Base-by-base conservation (phyloP, 2,797 vertebrate species). In the Malacoraja senta region DNA sequence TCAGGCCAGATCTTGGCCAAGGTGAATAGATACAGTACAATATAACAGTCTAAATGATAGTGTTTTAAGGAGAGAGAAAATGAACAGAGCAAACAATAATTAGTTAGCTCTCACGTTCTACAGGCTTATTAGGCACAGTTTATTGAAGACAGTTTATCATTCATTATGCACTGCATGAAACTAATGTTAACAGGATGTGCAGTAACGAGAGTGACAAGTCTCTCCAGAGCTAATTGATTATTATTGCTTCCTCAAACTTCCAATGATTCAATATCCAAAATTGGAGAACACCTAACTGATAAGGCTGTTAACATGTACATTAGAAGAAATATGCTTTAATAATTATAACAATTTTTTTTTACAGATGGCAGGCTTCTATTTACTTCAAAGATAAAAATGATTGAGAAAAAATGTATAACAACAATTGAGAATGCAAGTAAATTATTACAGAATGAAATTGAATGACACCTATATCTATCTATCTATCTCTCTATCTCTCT, bases 131-230 rank as follows among this genome's bases (percentile, higher is more conserved):
- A 88, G 63, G 84, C 84, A 88, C 15, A 21, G 2, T 68, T 88
- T 88, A 88, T 88, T 68, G 84, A 68, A 68, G 61, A 35, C 61
- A 65, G 84, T 68, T 88, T 88, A 88, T 88, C 63, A 68, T 88
- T 88, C 84, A 88, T 68, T 88, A 68, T 68, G 84, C 68, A 63
- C 84, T n/a, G 24, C 84, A 32, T 35, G 84, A 88, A 63, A 88
- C n/a, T 88, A 68, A 61, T 68, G n/a, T 35, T 10, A 88, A 63
- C n/a, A 21, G n/a, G 63, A 68, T 88, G 17, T 88, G 84, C 61
- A 88, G n/a, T 35, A 68, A 68, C 84, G 21, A 88, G 61, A 88
- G 63, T 88, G 63, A 68, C 63, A 88, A 65, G 61, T 88, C 32
- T 32, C 84, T 68, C 84, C 63, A 88, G 61, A 68, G 84, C 61